Base-by-base conservation (phyloP, 2,888 invertebrate species). In the Xestobium rufovillosum region DNA sequence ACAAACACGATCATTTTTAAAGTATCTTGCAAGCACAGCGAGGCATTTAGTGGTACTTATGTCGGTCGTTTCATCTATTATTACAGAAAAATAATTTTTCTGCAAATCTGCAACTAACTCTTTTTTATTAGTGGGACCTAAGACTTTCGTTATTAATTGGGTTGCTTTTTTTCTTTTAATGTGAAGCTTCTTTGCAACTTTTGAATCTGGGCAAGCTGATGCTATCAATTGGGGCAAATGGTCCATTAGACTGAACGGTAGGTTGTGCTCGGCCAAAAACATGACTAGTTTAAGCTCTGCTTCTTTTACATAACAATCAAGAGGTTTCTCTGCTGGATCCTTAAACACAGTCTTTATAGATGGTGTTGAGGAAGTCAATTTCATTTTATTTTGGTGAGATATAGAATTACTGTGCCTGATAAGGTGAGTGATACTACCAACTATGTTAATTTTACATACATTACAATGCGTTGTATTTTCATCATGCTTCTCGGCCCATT, bases 181-280 rank as follows among this genome's bases (percentile, higher is more conserved):
- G n/a, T n/a, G n/a, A n/a, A n/a, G n/a, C n/a, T n/a, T n/a, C n/a
- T n/a, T n/a, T n/a, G n/a, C n/a, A n/a, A n/a, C n/a, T n/a, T n/a
- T n/a, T n/a, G n/a, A n/a, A n/a, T 44, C 41, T 10, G 19, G 17
- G 25, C 38, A 32, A 12, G 43, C 19, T 27, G 31, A 33, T 25
- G 31, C 28, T 9, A 47, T 31, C n/a, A 39, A 28, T 41, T 45
- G 19, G 8, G 37, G 23, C 11, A 49, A 33, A 35, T 49, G 47
- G 16, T 47, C 42, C 9, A 30, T 14, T 8, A 40, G 16, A 26
- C 34, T 34, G 17, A 46, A 39, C 12, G 43, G 15, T 28, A 48
- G 17, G 34, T 49, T 46, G 25, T 48, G 47, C 19, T 49, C 41
- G 4, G 38, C 34, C 11, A 49, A 31, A 31, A 44, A 46, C 6